Base-by-base conservation (phyloP, 2,797 vertebrate genomes). In the Pyrocephalus nanus region DNA sequence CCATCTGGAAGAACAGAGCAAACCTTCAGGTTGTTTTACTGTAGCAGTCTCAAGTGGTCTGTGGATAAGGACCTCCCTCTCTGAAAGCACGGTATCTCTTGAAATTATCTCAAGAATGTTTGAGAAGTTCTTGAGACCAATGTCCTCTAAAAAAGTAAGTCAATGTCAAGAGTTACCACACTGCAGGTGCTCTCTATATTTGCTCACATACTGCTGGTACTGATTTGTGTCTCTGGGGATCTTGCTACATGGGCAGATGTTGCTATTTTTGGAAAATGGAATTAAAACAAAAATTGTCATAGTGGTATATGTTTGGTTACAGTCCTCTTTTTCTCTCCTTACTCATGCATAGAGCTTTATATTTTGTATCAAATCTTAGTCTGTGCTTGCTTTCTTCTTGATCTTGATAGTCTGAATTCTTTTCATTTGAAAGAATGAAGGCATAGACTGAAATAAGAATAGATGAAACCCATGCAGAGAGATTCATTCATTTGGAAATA, bases 61-160 rank as follows among this genome's bases (percentile, higher is more conserved):
- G 66, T 55, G 60, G 60, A 30, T 79, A 70, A 85, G 55, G 42
- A 40, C 79, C 92, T 92, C 62, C 40, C 51, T 19, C 14, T 66
- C 62, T 25, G 61, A 51, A 93, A 84, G 62, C 60, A 75, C 40
- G 20, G 0, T 26, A 22, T 38, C n/a, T 83, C 71, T 79, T 55
- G 32, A 85, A 76, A 81, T 51, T 78, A 11, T 43, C 65, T 90
- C 45, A n/a, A 62, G 53, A 88, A 55, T 38, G n/a, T 43, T 29
- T 65, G 2, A 58, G 27, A 86, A 66, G 73, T 61, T 78, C 67
- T 93, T 73, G 64, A 82, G 81, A 53, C 38, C 72, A 45, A 64
- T 45, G 73, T 70, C 91, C 89, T 92, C 60, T 89, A 72, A 40
- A 58, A 62, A 84, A 94, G 60, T 89, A 70, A 89, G 71, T 82